These are phyloP conservation scores for Pipistrellus kuhlii DNA, from an alignment of 2,797 vertebrate genomes.

Conservation along the genomic window DNA sequence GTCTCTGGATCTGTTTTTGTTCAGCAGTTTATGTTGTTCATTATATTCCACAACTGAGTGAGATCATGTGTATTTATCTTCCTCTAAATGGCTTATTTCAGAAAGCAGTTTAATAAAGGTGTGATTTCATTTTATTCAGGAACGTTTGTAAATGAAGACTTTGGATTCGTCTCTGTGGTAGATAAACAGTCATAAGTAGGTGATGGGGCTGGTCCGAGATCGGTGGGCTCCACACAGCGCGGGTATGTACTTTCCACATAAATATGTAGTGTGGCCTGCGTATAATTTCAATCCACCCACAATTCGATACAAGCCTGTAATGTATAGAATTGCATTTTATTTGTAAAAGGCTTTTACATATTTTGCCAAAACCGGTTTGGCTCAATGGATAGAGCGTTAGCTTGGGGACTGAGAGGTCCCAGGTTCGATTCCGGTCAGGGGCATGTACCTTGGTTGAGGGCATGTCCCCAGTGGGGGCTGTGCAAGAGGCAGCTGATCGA, in stretches of 20 bases:
- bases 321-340: neutral
- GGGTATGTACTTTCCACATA: neutral
- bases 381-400: too few species aligned
- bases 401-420: too few species aligned
- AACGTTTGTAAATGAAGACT: neutral
- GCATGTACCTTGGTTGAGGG: too few species aligned
- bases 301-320: neutral
- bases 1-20: too few species aligned
- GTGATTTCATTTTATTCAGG: conserved; percentile 8
- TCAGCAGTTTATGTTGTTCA: too few species aligned
- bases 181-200: neutral
- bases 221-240: neutral
- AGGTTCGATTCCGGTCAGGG: too few species aligned
- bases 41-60: too few species aligned
- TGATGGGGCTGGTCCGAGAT: neutral
- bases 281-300: neutral
- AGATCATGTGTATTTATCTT: too few species aligned
- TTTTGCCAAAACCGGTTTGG: too few species aligned
- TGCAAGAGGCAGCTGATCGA: too few species aligned
- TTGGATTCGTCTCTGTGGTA: neutral
- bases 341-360: neutral
- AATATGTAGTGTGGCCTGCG: neutral
- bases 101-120: neutral
- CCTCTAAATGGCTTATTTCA: too few species aligned
- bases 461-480: too few species aligned